Conservation (phyloP, 2,797 vertebrate species). For the Allobates femoralis region DNA sequence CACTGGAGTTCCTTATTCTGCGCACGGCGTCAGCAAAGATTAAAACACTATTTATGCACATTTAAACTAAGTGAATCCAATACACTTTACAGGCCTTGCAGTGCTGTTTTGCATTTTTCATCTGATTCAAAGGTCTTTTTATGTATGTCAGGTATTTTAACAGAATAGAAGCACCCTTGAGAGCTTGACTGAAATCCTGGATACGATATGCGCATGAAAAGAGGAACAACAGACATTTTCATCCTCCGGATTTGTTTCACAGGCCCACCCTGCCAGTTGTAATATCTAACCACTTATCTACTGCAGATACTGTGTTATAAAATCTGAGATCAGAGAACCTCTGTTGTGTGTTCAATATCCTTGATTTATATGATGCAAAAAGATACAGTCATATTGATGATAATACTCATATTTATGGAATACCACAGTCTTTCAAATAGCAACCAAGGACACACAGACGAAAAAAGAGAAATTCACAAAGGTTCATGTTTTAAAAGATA, state of each 20-base stretch:
- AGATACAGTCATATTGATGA: background rate
- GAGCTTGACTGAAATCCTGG: slow-evolving; percentile 60
- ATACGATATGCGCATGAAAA: slow-evolving; percentile 60
- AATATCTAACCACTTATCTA: slow-evolving; percentile 21
- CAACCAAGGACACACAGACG: background rate
- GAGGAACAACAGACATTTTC: slow-evolving; percentile 55
- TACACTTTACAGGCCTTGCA: slow-evolving; percentile 60
- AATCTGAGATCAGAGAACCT: background rate
- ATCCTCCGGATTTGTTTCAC: slow-evolving; percentile 49
- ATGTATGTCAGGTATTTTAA: slow-evolving; percentile 65
- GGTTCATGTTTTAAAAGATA: background rate
- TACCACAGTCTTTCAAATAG: too few species aligned
- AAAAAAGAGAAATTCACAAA: background rate
- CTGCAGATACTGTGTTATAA: background rate
- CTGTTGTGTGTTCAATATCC: background rate
- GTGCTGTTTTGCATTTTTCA: slow-evolving; percentile 60
- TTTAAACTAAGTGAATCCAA: slow-evolving; percentile 65
- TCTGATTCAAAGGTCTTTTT: slow-evolving; percentile 60
- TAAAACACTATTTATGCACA: slow-evolving; percentile 65
- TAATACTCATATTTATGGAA: background rate
- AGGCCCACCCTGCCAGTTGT: slow-evolving; percentile 13
- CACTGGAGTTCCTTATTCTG: slow-evolving; percentile 54
- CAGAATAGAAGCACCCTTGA: slow-evolving; percentile 58
- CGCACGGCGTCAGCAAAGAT: slow-evolving; percentile 63
- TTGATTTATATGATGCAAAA: background rate